Evolutionary conservation across 2,797 vertebrate species (phyloP), one percentile per base, ranked within the genome.

Genomic region (Mallotus villosus): DNA sequence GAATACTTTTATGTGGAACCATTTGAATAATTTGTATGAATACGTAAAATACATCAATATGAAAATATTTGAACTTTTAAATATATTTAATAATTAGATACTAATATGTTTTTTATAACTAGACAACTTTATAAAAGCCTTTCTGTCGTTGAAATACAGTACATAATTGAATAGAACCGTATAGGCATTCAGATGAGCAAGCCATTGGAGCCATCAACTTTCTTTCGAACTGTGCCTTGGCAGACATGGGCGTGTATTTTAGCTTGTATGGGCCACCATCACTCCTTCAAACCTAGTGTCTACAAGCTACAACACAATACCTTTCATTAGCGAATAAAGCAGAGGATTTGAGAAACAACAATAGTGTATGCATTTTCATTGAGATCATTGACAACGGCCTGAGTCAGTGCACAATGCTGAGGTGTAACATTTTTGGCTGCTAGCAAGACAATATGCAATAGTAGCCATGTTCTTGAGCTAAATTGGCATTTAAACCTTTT

Each of bases 171-270:
- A 46, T 46, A 46, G 41, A 41, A 41, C 37, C 37, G 37, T 41
- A 41, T 11, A 41, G 37, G 8, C 8, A 46, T 46, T 46, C 41
- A 46, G 41, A 46, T 46, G 32, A 8, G 32, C 8, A 34, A 34
- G 32, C 32, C 32, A 34, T 34, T 34, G 32, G 6, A 8, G 32
- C 5, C 5, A 34, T 46, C 3, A 46, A 46, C 41, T 46, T 46
- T 41, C 37, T 41, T 41, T 12, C 41, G 11, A 46, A 55, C 16
- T 55, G 16, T 55, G 51, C 16, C 51, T 34, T 12, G 17, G 8
- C 62, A 32, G 64, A 53, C 64, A 67, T 51, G 64, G 64, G 64
- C 64, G 46, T 67, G 64, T 67, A 17, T 67, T 24, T 22, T 41
- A 41, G 21, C 8, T 34, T 34, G 32, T 34, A 34, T 8, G 32